Evolutionary conservation across 2,113 vertebrate species (phyloP), one percentile per base, ranked within the genome.

Genomic region (Calidris pugnax): DNA sequence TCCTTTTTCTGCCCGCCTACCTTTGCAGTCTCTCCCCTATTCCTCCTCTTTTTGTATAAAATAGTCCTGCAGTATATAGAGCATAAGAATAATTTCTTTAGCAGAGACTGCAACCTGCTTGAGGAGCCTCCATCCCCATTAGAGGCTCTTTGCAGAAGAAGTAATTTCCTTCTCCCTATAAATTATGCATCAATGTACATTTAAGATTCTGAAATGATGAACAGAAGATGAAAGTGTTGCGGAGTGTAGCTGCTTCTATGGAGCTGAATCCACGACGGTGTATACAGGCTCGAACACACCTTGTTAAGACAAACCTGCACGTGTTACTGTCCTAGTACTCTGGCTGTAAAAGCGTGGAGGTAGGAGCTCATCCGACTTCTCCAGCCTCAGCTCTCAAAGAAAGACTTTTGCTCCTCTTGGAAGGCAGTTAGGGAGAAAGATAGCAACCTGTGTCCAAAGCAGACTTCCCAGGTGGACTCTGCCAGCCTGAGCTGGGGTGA

Each of bases 151-250:
- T 96, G 82, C 89, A 97, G 93, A 97, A 94, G 91, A 96, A 96
- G 94, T 87, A 78, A 96, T 97, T 96, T 97, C 91, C 96, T 96
- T 82, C 69, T 96, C 32, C 43, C 53, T 92, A 97, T 97, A 97
- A 97, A 97, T 97, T 97, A 97, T 97, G 96, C 93, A 97, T 96
- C 90, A 53, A 16, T 57, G 86, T 95, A 5, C 96, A 85, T 94
- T 96, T 84, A 80, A 24, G 94, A 95, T 97, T 93, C 93, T 57
- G 89, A 82, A 73, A 23, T 72, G 97, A 96, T 41, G 93, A 96
- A 18, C 89, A 79, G 56, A 18, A 93, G 93, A 97, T 95, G 95
- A 97, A 97, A 96, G 96, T 14, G 0, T 30, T 74, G 77, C 2
- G 0, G 68, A 77, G 56, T n/a, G 28, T n/a, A 74, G 67, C 80